These are phyloP conservation scores for Drosophila equinoxialis DNA, from an alignment of 1,140 invertebrate genomes.

Conservation along the genomic window DNA sequence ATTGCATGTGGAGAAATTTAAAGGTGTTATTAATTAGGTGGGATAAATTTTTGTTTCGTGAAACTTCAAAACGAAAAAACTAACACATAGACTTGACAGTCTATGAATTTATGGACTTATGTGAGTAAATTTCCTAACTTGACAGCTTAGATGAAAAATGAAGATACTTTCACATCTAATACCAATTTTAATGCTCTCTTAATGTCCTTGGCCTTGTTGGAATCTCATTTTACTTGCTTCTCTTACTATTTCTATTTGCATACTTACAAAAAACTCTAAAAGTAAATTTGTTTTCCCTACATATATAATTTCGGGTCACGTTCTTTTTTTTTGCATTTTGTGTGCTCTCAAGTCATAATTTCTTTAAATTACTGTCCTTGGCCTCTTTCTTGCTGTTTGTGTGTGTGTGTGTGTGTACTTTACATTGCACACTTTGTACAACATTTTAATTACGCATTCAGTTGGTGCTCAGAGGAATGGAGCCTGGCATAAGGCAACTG, in stretches of 20 bases:
- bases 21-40: too few species aligned
- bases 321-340: constrained; percentile 26
- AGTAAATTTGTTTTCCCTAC: constrained; percentile 21
- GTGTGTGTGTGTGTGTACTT: constrained; percentile 14
- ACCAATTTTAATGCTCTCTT: too few species aligned
- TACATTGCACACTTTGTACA: constrained; percentile 53
- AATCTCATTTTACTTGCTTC: not conserved
- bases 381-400: constrained; percentile 27
- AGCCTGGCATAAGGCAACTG: constrained; percentile 15
- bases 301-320: constrained; percentile 44
- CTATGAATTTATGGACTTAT: too few species aligned
- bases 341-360: constrained; percentile 58
- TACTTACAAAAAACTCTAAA: constrained; percentile 15
- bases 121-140: too few species aligned
- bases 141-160: not conserved
- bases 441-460: constrained; percentile 79
- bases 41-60: too few species aligned
- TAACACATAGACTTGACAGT: too few species aligned
- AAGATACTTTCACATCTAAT: too few species aligned
- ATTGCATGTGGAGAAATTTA: too few species aligned
- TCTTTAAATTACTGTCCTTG: constrained; percentile 55
- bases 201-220: constrained; percentile 17
- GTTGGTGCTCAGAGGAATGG: constrained; percentile 49
- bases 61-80: too few species aligned
- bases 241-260: constrained; percentile 27